phyloP scores from a whole-genome alignment of 2,888 invertebrate species.

The Perdita meconis region DNA sequence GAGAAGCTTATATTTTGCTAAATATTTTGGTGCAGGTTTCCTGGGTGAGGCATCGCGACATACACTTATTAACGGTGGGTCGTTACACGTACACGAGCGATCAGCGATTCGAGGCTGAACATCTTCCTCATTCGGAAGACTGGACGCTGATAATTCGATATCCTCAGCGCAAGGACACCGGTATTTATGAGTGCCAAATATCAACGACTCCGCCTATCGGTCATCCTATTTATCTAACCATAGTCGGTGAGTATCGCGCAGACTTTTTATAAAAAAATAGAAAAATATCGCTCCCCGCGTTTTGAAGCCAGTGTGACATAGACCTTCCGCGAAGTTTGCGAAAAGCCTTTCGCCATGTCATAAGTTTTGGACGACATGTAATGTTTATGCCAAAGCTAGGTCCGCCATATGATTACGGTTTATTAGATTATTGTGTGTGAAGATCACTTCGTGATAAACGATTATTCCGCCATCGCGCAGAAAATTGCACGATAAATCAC shows the following conservation, averaged over 20 bases:
- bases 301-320: no score
- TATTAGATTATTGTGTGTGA: background rate
- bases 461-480: background rate
- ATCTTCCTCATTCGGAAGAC: constrained; percentile 94
- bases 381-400: background rate
- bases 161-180: constrained; percentile 90
- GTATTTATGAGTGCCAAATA: constrained; percentile 95
- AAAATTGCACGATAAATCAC: constrained; percentile 16
- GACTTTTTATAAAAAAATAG: no score
- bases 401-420: constrained; percentile 4
- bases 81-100: constrained; percentile 92
- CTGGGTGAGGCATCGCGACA: constrained; percentile 91
- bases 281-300: no score
- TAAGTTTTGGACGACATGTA: background rate
- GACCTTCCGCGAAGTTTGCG: no score
- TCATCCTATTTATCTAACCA: constrained; percentile 91
- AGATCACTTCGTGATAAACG: background rate
- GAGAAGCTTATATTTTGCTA: background rate
- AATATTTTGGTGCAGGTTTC: constrained; percentile 86
- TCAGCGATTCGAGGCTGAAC: constrained; percentile 94
- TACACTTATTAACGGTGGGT: constrained; percentile 90
- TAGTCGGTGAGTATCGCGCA: constrained; percentile 89
- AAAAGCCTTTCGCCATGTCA: background rate
- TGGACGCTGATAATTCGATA: constrained; percentile 93
- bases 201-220: constrained; percentile 95